Base-by-base conservation (phyloP, 1,140 invertebrate genomes). In the Trissolcus basalis region DNA sequence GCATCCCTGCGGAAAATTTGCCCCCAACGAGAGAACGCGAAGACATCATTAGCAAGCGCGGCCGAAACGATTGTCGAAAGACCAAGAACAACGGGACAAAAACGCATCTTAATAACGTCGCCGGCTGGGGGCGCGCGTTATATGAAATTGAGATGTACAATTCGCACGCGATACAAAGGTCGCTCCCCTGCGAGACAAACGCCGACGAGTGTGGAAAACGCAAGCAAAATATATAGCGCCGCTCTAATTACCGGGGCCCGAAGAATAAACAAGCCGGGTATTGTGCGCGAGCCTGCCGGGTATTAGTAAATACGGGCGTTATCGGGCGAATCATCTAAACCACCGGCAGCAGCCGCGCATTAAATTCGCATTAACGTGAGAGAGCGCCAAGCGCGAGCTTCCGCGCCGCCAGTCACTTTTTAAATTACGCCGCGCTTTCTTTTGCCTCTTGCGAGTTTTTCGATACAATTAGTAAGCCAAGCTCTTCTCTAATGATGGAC, bases 241-340 rank as follows among this genome's bases (percentile, higher is more conserved):
- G 33, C 55, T 70, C 67, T 76, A 76, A 70, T 76, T 76, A 64
- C 65, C 54, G 65, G 54, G 69, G 60, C 69, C 54, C 55, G 43
- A 59, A 8, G 60, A 55, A 69, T 65, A 59, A 75, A 69, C 59
- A 53, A 63, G 35, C 61, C 55, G 27, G 48, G 49, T 44, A 76
- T 76, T 76, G 73, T 76, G 51, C 16, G 19, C 1, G 50, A 9
- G 51, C n/a, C 64, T 27, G 35, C 41, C 47, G 43, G 43, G 74
- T 60, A 77, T 71, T 71, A 61, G 74, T 77, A 71, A 77, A 76
- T 67, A 67, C 55, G 65, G 73, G 73, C 58, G 60, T 64, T 76
- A 76, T 76, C 73, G 65, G 73, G 61, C 60, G 73, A 56, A 70
- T 76, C 56, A 76, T 76, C 61, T 70, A 67, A 70, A 65, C 67